Percentiles rank a stretch among this genome's conserved stretches.
These are phyloP conservation scores for Thamnophis sirtalis DNA, from an alignment of 2,113 vertebrate genomes.

Conservation along the genomic window DNA sequence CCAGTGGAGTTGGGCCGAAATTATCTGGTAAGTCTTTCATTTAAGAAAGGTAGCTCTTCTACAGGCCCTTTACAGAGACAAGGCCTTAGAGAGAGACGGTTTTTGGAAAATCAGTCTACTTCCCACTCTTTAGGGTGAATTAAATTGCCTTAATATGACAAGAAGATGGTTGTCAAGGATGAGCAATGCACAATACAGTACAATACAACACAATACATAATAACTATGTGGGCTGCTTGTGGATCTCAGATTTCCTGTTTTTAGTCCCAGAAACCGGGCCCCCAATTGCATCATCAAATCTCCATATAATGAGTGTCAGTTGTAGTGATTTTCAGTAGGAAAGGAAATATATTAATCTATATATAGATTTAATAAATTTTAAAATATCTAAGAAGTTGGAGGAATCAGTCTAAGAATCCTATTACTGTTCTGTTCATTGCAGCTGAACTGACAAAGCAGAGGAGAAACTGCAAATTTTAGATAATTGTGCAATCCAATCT, in stretches of 20 bases:
- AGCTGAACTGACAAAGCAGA: no score
- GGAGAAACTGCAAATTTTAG: background rate
- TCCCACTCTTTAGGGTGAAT: background rate
- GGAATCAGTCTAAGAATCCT: no score
- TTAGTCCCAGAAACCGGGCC: background rate
- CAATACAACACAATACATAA: background rate
- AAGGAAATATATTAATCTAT: no score
- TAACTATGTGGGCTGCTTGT: background rate
- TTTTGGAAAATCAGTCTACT: background rate
- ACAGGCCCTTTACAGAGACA: background rate
- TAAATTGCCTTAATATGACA: background rate
- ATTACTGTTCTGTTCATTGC: no score
- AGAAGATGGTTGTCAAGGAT: background rate
- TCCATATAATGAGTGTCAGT: no score
- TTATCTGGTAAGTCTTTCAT: background rate
- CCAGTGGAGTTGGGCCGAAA: background rate
- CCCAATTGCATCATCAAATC: background rate
- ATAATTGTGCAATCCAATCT: no score
- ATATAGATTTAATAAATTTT: no score
- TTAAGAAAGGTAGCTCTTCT: background rate
- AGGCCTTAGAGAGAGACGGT: background rate
- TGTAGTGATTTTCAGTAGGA: no score
- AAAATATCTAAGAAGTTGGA: no score
- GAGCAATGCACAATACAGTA: background rate
- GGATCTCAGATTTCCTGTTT: background rate